phyloP scores from a whole-genome alignment of 2,888 invertebrate species.

The Athripsodes cinereus region DNA sequence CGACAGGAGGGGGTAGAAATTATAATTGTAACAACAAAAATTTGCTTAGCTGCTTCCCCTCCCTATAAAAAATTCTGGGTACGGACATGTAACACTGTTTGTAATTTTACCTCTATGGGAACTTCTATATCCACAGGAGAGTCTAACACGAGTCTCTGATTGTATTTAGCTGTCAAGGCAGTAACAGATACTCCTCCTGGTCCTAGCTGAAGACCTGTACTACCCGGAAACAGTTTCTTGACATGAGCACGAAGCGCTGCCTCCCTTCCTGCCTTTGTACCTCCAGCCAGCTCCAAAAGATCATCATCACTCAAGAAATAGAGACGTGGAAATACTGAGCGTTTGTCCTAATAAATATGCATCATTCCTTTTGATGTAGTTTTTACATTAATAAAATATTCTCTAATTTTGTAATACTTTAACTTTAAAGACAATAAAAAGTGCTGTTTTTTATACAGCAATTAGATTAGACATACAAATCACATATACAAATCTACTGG shows the following conservation, averaged over 20 bases:
- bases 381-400: too few relatives aligned
- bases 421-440: too few relatives aligned
- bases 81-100: too few relatives aligned
- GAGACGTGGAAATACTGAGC: conserved; percentile 89
- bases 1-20: too few relatives aligned
- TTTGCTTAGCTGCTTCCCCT: too few relatives aligned
- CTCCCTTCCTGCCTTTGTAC: conserved; percentile 67
- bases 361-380: not conserved
- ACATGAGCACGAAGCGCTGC: conserved; percentile 88
- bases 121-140: conserved; percentile 64
- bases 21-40: too few relatives aligned
- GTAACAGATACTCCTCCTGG: conserved; percentile 49
- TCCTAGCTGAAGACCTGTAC: conserved; percentile 69
- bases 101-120: conserved; percentile 66
- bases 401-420: too few relatives aligned
- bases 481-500: too few relatives aligned
- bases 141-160: conserved; percentile 64
- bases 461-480: too few relatives aligned
- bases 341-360: conserved; percentile 70
- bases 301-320: conserved; percentile 98
- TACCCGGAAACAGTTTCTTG: conserved; percentile 92
- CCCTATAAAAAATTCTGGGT: too few relatives aligned
- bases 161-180: conserved; percentile 70
- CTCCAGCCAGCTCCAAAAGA: conserved; percentile 89
- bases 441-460: too few relatives aligned